Evolutionary conservation across 2,113 vertebrate genomes (phyloP), one percentile per base, ranked within the genome.

Genomic region (Elanus axillaris): DNA sequence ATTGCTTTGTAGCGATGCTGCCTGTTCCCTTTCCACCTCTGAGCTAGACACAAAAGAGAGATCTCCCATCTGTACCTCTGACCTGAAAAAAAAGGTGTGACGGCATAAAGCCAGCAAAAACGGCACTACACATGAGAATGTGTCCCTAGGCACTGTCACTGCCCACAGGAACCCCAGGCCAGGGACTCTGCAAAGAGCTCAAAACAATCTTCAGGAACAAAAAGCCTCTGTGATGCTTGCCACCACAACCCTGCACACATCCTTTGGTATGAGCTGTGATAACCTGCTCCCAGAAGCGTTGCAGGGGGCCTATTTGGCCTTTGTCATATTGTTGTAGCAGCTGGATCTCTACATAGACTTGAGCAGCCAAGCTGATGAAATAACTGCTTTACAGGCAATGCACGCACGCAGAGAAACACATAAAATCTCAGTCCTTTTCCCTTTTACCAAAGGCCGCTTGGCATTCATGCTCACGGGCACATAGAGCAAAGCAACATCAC

Each of bases 381-480:
- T 31, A 78, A 64, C n/a, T 42, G 32, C 53, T 83, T 50, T 20
- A 20, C 18, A 80, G 25, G 48, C 2, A 7, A 20, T 15, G 16
- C 16, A 22, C 3, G 4, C 3, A 64, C 43, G 22, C 32, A 82
- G 17, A 90, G 27, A 58, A 11, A 72, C 18, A 53, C 67, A 22
- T 17, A 31, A 1, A 19, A 31, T 7, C 27, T 48, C 40, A 87
- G 36, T 9, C 26, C 25, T 50, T 21, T 58, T 22, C 34, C 15
- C 31, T 52, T 79, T n/a, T 52, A 26, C 29, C 55, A 66, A 72
- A 62, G 20, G 5, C 20, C 1, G 0, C 6, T 3, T 8, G 20
- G 60, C 5, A 47, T 11, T 52, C 18, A 25, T 3, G 16, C 0
- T 1, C 3, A 8, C 16, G 50, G 23, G 18, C 9, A 80, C 5